These are phyloP conservation scores for Nymphalis io DNA, from an alignment of 1,140 invertebrate species.

Conservation along the genomic window DNA sequence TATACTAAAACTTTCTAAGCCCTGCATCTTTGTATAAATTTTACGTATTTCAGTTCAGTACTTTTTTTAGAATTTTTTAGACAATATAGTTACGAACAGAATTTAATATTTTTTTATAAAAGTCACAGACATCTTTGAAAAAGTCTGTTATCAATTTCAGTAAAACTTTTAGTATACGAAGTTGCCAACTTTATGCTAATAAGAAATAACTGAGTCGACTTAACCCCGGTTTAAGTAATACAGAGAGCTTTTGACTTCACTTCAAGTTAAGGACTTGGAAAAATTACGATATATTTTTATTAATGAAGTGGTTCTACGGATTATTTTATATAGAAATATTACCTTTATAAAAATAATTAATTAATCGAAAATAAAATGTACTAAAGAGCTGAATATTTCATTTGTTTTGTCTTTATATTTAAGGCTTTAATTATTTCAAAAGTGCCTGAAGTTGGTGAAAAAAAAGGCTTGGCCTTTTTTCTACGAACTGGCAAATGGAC, in stretches of 20 bases:
- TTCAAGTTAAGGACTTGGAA: conserved; percentile 33
- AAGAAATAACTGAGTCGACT: conserved; percentile 44
- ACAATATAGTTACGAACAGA: too few species aligned
- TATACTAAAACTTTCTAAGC: too few species aligned
- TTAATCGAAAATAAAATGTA: too few species aligned
- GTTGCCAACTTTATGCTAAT: conserved; percentile 46
- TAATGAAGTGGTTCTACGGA: conserved; percentile 1
- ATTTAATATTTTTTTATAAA: not conserved
- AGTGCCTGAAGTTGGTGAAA: too few species aligned
- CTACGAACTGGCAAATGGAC: too few species aligned
- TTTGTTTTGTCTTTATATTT: too few species aligned
- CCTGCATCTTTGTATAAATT: too few species aligned
- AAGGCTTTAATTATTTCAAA: too few species aligned
- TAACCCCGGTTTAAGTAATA: conserved; percentile 43
- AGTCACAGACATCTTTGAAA: not conserved
- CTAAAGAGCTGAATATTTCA: too few species aligned
- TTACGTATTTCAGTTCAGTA: too few species aligned
- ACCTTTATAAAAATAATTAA: not conserved
- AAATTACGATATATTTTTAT: conserved; percentile 31
- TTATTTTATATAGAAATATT: not conserved
- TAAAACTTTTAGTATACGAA: conserved; percentile 40
- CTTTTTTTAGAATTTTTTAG: too few species aligned
- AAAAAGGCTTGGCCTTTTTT: too few species aligned
- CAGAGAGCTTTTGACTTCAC: conserved; percentile 39
- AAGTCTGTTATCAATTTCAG: conserved; percentile 41